A percentile compares a stretch with the other conserved stretches of the same genome.
These are phyloP conservation scores for Salvelinus fontinalis DNA, from an alignment of 2,113 vertebrate species.

Conservation along the genomic window DNA sequence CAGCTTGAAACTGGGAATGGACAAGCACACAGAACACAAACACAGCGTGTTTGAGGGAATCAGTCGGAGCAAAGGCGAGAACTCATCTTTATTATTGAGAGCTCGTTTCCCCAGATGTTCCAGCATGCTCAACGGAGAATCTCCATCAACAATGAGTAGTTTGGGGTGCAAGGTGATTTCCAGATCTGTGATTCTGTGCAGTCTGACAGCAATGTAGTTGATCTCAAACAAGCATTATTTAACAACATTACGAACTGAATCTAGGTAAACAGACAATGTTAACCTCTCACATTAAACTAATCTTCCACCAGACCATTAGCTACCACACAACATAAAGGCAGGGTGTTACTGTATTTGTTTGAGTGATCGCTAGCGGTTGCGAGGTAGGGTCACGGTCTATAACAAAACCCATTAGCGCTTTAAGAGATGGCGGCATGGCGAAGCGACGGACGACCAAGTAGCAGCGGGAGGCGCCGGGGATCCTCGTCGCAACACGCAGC, in stretches of 20 bases:
- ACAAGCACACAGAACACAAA: constrained; percentile 13
- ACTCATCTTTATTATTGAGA: too few relatives aligned
- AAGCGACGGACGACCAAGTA: constrained; percentile 15
- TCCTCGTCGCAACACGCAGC: constrained; percentile 38
- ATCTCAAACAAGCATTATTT: background rate
- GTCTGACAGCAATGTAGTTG: too few relatives aligned
- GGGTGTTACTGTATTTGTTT: constrained; percentile 54
- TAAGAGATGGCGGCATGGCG: background rate
- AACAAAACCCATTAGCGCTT: constrained; percentile 60
- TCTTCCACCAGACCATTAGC: constrained; percentile 13
- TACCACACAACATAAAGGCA: constrained; percentile 31
- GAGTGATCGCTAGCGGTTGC: constrained; percentile 59
- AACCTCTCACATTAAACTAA: constrained; percentile 46
- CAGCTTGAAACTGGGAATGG: constrained; percentile 1
- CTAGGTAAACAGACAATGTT: constrained; percentile 48
- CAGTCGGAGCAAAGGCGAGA: too few relatives aligned
- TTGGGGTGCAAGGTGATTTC: too few relatives aligned
- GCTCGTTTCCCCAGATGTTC: too few relatives aligned
- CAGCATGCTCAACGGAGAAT: too few relatives aligned
- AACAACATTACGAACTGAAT: constrained; percentile 47
- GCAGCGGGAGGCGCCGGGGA: constrained; percentile 53
- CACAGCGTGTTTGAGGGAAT: too few relatives aligned
- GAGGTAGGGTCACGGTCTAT: constrained; percentile 65
- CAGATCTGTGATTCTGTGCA: too few relatives aligned
- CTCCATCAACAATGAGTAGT: too few relatives aligned